Evolutionary conservation across 1,140 invertebrate genomes (phyloP).

Genomic region (Riptortus pedestris): DNA sequence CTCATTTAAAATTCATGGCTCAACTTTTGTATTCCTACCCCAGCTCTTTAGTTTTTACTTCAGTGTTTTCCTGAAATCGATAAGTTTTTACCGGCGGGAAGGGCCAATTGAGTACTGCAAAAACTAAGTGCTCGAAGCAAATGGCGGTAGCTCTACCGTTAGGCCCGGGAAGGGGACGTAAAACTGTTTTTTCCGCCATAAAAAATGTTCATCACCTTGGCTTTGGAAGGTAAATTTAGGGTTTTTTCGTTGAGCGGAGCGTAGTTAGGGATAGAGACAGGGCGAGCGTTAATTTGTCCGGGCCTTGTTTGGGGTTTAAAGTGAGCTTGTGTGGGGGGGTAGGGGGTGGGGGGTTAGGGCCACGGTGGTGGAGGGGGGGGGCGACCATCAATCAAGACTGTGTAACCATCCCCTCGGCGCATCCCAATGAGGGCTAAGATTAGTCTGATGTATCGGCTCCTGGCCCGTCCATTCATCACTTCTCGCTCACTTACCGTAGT

Average conservation of each 20-base stretch:
- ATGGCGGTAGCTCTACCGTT: neutral
- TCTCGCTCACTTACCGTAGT: neutral
- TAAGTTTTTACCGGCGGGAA: no score
- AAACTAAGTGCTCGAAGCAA: neutral
- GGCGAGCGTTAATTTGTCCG: constrained; percentile 13
- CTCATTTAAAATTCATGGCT: no score
- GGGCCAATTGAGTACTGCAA: no score
- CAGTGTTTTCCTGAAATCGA: no score
- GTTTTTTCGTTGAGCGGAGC: neutral
- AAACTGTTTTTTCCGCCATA: neutral
- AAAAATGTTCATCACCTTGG: constrained; percentile 13
- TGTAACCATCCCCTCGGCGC: neutral
- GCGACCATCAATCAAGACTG: constrained; percentile 16
- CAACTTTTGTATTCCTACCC: no score
- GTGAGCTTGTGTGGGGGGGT: neutral
- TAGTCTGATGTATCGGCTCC: constrained; percentile 9
- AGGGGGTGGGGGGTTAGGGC: no score
- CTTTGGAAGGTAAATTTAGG: constrained; percentile 13
- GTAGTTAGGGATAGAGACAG: constrained; percentile 16
- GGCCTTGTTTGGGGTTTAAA: constrained; percentile 18
- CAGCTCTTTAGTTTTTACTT: no score
- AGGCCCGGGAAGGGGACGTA: neutral
- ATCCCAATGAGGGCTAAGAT: constrained; percentile 14
- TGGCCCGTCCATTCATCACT: constrained; percentile 5
- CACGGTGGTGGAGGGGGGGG: neutral